Conservation (phyloP, 1,140 invertebrate species). For the Augochlora pura region DNA sequence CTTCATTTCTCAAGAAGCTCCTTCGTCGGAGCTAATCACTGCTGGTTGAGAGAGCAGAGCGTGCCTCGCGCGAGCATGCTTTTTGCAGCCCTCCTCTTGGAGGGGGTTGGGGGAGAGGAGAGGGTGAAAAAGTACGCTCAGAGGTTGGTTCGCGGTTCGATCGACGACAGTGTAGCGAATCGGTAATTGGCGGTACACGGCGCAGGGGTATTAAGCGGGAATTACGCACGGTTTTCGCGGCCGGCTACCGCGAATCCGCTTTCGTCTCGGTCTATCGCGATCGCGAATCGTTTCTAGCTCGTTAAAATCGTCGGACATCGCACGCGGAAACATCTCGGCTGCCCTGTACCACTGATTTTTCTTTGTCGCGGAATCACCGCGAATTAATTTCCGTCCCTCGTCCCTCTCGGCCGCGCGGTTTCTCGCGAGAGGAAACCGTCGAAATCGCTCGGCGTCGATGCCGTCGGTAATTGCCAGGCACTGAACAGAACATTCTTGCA, state of each 20-base stretch:
- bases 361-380: background rate
- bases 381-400: slow-evolving; percentile 48
- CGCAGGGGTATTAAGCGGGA: slow-evolving; percentile 65
- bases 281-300: background rate
- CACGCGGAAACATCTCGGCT: background rate
- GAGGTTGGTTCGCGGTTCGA: slow-evolving; percentile 62
- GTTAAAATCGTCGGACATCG: background rate
- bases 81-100: too few species aligned
- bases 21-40: too few species aligned
- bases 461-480: slow-evolving; percentile 39
- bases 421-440: slow-evolving; percentile 15
- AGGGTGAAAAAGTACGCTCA: background rate
- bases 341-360: too few species aligned
- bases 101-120: background rate
- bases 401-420: background rate
- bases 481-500: slow-evolving; percentile 40
- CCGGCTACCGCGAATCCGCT: slow-evolving; percentile 56
- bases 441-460: slow-evolving; percentile 28
- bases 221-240: slow-evolving; percentile 61
- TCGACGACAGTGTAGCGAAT: slow-evolving; percentile 70
- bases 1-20: too few species aligned
- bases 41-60: too few species aligned
- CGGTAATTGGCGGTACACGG: slow-evolving; percentile 70
- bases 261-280: slow-evolving; percentile 43
- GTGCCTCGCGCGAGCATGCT: too few species aligned